Conservation (phyloP, 2,888 invertebrate genomes). For the Melangyna quadrimaculata region DNA sequence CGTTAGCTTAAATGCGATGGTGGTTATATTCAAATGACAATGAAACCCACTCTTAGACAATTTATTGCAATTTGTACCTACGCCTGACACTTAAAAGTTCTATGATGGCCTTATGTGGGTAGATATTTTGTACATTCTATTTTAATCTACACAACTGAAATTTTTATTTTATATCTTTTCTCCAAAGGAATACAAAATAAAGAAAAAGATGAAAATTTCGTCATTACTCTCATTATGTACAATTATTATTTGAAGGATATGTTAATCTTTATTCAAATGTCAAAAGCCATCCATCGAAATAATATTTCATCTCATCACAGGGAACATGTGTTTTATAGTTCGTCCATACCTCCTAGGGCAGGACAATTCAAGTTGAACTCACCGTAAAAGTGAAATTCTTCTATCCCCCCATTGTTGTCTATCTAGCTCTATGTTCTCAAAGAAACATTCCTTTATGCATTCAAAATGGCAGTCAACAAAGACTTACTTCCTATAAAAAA, state of each 20-base stretch:
- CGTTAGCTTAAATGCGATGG: background rate
- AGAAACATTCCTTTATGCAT: conserved; percentile 24
- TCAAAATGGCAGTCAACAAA: conserved; percentile 25
- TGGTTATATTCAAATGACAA: conserved; percentile 20
- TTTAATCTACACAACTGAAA: background rate
- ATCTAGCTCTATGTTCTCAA: background rate
- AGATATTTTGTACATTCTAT: background rate
- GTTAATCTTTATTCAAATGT: background rate
- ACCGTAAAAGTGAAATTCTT: conserved; percentile 59
- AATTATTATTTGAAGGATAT: background rate
- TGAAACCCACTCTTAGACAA: background rate
- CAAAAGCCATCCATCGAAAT: background rate
- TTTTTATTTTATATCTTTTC: background rate
- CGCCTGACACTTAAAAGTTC: background rate
- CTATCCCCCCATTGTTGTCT: background rate
- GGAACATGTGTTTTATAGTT: background rate
- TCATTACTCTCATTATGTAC: background rate
- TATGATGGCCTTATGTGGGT: background rate
- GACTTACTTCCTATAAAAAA: conserved; percentile 54
- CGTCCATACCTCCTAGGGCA: background rate
- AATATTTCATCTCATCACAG: background rate
- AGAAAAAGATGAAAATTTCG: background rate
- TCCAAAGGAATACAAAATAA: too few relatives aligned
- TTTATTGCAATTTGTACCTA: background rate
- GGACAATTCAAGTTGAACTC: conserved; percentile 61